Conservation (phyloP, 2,113 vertebrate genomes). For the Muntiacus muntjak region DNA sequence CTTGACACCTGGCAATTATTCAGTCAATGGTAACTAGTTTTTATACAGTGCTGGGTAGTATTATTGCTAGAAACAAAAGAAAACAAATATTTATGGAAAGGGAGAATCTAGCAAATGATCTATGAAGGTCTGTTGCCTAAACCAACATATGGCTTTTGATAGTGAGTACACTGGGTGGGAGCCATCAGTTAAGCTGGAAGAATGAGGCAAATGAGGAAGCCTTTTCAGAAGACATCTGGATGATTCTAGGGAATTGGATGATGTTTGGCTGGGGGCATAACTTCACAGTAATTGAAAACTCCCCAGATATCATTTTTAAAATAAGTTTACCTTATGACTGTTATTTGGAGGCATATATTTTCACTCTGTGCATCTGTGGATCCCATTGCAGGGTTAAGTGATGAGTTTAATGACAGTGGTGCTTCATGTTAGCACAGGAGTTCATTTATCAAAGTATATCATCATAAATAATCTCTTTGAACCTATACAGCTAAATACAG, state of each 20-base stretch:
- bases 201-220: not conserved
- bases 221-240: not conserved
- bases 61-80: not conserved
- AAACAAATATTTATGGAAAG: not conserved
- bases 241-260: not conserved
- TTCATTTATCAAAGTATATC: not conserved
- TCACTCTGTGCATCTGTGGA: not conserved
- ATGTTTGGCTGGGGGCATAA: not conserved
- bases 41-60: not conserved
- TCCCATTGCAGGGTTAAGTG: not conserved
- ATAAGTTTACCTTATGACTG: not conserved
- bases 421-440: not conserved
- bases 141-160: not conserved
- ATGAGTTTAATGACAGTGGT: not conserved
- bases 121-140: not conserved
- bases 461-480: not conserved
- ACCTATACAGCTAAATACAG: not conserved
- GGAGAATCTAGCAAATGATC: not conserved
- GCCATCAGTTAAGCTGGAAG: not conserved
- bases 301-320: not conserved
- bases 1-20: not conserved
- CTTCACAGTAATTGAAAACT: not conserved
- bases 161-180: accelerated
- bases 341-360: not conserved
- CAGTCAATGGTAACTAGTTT: not conserved